phyloP scores from a whole-genome alignment of 37 sponge, comb jelly and placozoan genomes.

The Beroe ovata region DNA sequence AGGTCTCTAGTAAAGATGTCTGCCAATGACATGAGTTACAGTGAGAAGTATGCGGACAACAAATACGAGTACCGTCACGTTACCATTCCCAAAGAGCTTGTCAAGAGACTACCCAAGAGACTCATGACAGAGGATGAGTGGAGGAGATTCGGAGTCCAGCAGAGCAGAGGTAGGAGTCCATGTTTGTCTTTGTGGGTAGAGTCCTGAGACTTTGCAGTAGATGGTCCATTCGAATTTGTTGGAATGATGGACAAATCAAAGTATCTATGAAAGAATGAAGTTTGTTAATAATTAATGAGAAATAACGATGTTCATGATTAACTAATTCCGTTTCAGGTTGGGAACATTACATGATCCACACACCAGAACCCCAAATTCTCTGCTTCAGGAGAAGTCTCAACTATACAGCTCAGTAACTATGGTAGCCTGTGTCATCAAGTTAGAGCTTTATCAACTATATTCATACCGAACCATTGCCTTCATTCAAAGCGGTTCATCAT shows the following conservation, averaged over 20 bases:
- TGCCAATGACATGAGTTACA: constrained; percentile 34
- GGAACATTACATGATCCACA: constrained; percentile 67
- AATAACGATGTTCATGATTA: too few species aligned
- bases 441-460: too few species aligned
- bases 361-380: constrained; percentile 49
- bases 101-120: constrained; percentile 24
- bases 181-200: too few species aligned
- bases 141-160: constrained; percentile 46
- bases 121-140: constrained; percentile 67
- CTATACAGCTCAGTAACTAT: constrained; percentile 23
- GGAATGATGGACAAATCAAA: too few species aligned
- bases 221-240: too few species aligned
- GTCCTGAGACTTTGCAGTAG: too few species aligned
- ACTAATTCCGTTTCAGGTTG: constrained; percentile 23
- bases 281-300: too few species aligned
- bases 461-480: too few species aligned
- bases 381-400: constrained; percentile 62
- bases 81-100: constrained; percentile 44
- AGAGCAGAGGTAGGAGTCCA: constrained; percentile 43
- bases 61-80: constrained; percentile 63
- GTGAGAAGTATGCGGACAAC: constrained; percentile 39
- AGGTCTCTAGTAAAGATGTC: neutral
- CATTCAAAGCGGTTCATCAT: too few species aligned
- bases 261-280: too few species aligned
- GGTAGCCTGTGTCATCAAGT: too few species aligned